Evolutionary conservation across 2,888 invertebrate species (phyloP).

Genomic region (Odontomyia ornata): DNA sequence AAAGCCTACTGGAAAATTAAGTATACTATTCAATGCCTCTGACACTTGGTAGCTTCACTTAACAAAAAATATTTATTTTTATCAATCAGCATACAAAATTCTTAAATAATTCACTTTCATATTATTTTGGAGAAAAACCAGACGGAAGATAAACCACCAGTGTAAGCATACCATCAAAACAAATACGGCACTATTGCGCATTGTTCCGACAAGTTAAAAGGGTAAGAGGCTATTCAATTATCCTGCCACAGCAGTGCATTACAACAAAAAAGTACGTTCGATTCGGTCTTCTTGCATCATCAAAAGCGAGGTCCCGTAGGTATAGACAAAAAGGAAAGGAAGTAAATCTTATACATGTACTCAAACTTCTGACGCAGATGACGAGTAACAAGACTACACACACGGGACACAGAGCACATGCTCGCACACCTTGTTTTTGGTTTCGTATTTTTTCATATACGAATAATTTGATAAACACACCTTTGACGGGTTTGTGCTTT

Average conservation of each 20-base stretch:
- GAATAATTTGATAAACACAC: slow-evolving; percentile 12
- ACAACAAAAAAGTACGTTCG: not conserved
- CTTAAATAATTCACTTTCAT: too few relatives aligned
- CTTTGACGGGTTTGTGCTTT: slow-evolving; percentile 24
- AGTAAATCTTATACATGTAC: slow-evolving; percentile 8
- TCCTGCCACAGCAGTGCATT: slow-evolving; percentile 17
- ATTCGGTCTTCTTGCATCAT: not conserved
- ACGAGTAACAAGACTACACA: slow-evolving; percentile 13
- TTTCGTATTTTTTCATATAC: not conserved
- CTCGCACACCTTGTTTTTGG: slow-evolving; percentile 29
- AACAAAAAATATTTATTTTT: too few relatives aligned
- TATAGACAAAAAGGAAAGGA: slow-evolving; percentile 14
- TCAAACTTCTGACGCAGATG: not conserved
- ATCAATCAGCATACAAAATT: too few relatives aligned
- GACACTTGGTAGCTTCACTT: too few relatives aligned
- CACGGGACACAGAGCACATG: slow-evolving; percentile 24
- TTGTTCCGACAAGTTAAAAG: slow-evolving; percentile 14
- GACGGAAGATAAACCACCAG: not conserved
- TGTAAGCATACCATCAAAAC: not conserved
- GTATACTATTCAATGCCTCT: too few relatives aligned
- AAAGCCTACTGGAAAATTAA: too few relatives aligned
- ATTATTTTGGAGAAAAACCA: too few relatives aligned
- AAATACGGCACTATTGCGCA: slow-evolving; percentile 20
- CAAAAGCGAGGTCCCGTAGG: not conserved
- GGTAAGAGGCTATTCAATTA: slow-evolving; percentile 27